These are phyloP conservation scores for Luidia sarsii DNA, from an alignment of 53 echinoderm and acorn worm species.

Conservation along the genomic window DNA sequence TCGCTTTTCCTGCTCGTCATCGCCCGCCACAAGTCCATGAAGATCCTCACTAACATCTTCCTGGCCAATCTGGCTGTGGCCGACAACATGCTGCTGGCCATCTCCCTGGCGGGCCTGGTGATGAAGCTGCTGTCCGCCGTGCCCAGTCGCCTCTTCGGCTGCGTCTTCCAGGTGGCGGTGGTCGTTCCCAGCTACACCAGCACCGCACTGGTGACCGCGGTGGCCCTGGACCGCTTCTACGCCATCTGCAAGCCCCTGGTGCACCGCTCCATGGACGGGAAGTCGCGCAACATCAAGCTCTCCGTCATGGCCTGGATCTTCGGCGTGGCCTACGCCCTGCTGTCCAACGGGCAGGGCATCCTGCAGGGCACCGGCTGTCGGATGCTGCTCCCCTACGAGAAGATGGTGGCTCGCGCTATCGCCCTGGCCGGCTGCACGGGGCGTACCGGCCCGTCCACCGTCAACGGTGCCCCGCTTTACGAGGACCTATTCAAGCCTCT, in stretches of 20 bases:
- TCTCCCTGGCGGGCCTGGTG: background rate
- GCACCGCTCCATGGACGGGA: background rate
- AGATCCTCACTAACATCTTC: background rate
- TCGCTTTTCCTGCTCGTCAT: background rate
- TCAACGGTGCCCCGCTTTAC: no score
- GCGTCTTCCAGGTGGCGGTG: background rate
- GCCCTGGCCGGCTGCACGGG: no score
- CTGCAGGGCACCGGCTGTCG: background rate
- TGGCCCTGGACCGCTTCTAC: background rate
- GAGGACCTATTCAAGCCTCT: background rate
- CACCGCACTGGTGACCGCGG: background rate
- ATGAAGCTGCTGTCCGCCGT: background rate
- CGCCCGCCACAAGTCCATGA: background rate
- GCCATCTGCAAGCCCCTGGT: background rate
- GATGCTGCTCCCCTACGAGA: background rate
- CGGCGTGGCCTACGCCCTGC: background rate
- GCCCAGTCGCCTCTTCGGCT: background rate
- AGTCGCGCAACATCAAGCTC: background rate
- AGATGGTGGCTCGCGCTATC: no score
- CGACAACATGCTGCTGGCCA: background rate
- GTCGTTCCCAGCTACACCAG: background rate
- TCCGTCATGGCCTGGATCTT: background rate
- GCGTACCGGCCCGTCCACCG: background rate
- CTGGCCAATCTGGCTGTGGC: conserved; percentile 14
- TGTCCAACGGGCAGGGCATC: background rate